Evolutionary conservation across 2,797 vertebrate species (phyloP), one percentile per base, ranked within the genome.

Genomic region (Myiotriccus ornatus): DNA sequence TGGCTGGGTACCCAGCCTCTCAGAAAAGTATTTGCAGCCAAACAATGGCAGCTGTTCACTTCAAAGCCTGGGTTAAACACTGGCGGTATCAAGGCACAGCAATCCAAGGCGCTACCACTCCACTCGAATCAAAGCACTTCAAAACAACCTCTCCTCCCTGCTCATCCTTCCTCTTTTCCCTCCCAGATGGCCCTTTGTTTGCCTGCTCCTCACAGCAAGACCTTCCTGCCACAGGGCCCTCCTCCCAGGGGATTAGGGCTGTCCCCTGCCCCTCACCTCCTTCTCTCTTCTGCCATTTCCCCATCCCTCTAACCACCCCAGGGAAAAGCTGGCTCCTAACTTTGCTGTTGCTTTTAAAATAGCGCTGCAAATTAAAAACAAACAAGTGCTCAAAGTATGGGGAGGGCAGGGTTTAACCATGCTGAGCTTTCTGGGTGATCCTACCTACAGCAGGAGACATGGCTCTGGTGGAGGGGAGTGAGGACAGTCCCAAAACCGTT

Each of bases 131-230:
- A 89, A 73, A 91, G 80, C 83, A 65, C 89, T 96, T 94, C 70
- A 94, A 86, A 96, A 91, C 76, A 96, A 89, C 70, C 86, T 52
- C 69, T 47, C 69, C 81, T 67, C 71, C 35, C 4, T 22, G 50
- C 77, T 93, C 89, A 86, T 85, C 95, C 85, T 90, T 92, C 57
- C 91, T 69, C 47, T 70, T 74, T 86, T 65, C 52, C 62, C 88
- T 92, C 87, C 94, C 95, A 96, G 90, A 88, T 96, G 96, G 93
- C 83, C 81, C 90, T 96, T 95, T 96, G 96, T 97, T 90, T 80
- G 90, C 73, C 68, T 6, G 37, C 59, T 76, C 77, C 67, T 93
- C 95, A 82, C 78, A 90, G 90, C 93, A 71, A 77, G 89, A 91
- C 76, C 71, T 87, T 95, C 96, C 94, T 90, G 81, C 79, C 78